Evolutionary conservation across 1,140 invertebrate species (phyloP).

Genomic region (Chrysomallon squamiferum): DNA sequence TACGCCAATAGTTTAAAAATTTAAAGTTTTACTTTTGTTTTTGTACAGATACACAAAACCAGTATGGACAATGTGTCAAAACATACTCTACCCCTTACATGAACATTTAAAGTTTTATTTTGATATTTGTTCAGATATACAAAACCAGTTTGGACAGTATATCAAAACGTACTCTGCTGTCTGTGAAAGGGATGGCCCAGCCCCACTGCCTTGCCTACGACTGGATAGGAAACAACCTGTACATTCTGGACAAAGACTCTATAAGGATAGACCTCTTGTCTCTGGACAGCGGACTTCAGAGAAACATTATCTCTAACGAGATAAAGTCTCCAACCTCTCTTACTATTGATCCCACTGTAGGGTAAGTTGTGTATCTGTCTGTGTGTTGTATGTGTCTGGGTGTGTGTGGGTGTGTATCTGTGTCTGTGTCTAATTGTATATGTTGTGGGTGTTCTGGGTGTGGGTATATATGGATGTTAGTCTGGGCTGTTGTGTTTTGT

Average conservation of each 20-base stretch:
- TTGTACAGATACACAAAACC: too few relatives aligned
- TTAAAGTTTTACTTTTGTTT: too few relatives aligned
- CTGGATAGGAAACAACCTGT: slow-evolving; percentile 95
- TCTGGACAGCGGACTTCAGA: slow-evolving; percentile 81
- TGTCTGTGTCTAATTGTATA: too few relatives aligned
- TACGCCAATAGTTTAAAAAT: too few relatives aligned
- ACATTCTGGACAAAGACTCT: slow-evolving; percentile 90
- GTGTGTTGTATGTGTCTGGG: not conserved
- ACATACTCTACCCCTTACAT: too few relatives aligned
- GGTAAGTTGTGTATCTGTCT: slow-evolving; percentile 64
- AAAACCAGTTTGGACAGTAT: slow-evolving; percentile 58
- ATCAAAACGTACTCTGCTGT: slow-evolving; percentile 15
- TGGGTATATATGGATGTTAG: not conserved
- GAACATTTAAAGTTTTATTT: too few relatives aligned
- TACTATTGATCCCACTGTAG: slow-evolving; percentile 87
- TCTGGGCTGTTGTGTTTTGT: not conserved
- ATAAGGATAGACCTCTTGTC: slow-evolving; percentile 92
- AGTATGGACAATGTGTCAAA: too few relatives aligned
- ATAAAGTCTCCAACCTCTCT: slow-evolving; percentile 89
- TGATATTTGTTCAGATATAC: slow-evolving; percentile 51
- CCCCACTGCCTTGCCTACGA: slow-evolving; percentile 93
- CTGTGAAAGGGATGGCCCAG: slow-evolving; percentile 38
- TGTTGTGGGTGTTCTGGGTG: too few relatives aligned
- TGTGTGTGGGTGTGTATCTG: too few relatives aligned
- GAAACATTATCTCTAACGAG: slow-evolving; percentile 85